Base-by-base conservation (phyloP, 2,888 invertebrate species). In the Pheosia gnoma region DNA sequence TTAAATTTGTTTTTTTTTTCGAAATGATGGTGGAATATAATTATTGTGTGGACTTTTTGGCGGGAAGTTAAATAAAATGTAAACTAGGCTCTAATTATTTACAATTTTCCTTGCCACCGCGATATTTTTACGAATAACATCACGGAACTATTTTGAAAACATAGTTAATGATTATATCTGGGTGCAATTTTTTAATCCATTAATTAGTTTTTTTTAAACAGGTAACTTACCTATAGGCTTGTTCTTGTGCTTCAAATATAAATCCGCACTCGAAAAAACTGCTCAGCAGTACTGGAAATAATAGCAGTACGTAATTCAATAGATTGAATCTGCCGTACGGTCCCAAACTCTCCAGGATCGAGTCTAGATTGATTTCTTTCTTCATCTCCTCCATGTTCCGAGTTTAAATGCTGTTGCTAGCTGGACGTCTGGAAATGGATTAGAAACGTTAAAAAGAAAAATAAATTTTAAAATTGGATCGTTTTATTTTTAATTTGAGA, bases 291-390 rank as follows among this genome's bases (percentile, higher is more conserved):
- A 93, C 76, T 6, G 93, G 93, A 66, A 88, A 93, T 3, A 93
- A 83, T 1, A 93, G 76, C 0, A 93, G 73, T 8, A 87, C 89
- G 70, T 92, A 93, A 75, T 92, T 92, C 69, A 93, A 75, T 54
- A 93, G 75, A 77, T 93, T 93, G 78, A 91, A 93, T 66, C 91
- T 82, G 10, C 93, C 90, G 64, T 92, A 89, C 39, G 93, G 91
- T n/a, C 92, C 91, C 59, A 93, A 78, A 55, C 88, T 91, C 66
- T 92, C 92, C 36, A 93, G 79, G 37, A 93, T 77, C 3, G 92
- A 91, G 82, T 93, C 93, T 68, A 93, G 79, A 80, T 93, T 93
- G 74, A 92, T 91, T 81, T 90, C 90, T 79, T 90, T 93, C 80
- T 86, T 90, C 53, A 79, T 79, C 51, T 90, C 91, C 71, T 90